A percentile compares a stretch with the other conserved stretches of the same genome.
Evolutionary conservation across 2,888 invertebrate species (phyloP).

Genomic region (Tanytarsus gracilentus): DNA sequence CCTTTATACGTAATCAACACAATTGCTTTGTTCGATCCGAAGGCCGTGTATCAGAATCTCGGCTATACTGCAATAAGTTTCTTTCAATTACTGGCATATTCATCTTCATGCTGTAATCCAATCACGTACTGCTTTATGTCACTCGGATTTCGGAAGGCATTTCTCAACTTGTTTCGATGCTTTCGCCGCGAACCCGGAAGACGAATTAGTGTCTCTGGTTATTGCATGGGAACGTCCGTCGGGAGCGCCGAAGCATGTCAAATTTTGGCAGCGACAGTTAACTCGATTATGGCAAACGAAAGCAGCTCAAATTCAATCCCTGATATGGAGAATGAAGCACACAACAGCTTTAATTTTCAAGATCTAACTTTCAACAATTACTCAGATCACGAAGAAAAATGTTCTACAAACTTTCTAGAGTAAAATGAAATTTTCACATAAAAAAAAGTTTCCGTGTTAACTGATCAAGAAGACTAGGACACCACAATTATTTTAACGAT

Average conservation of each 20-base stretch:
- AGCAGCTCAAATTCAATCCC: neutral
- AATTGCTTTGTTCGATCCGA: slow-evolving; percentile 60
- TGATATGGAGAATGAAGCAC: neutral
- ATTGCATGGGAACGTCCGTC: slow-evolving; percentile 12
- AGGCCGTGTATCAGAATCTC: slow-evolving; percentile 58
- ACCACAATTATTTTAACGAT: no score
- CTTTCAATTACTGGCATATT: slow-evolving; percentile 69
- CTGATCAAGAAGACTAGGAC: neutral
- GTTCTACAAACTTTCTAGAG: slow-evolving; percentile 11
- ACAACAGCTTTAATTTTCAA: slow-evolving; percentile 9
- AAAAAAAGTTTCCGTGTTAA: neutral
- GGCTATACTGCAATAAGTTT: slow-evolving; percentile 63
- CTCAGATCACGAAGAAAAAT: neutral
- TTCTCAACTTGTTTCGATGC: slow-evolving; percentile 65
- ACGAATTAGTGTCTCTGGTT: slow-evolving; percentile 35
- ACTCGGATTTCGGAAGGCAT: slow-evolving; percentile 71
- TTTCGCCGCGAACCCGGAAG: slow-evolving; percentile 40
- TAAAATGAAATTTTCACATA: neutral
- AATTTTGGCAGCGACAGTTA: slow-evolving; percentile 16
- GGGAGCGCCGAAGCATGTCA: slow-evolving; percentile 21
- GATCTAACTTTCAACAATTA: neutral
- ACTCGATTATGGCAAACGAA: slow-evolving; percentile 11
- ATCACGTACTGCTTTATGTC: slow-evolving; percentile 93
- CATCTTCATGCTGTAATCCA: slow-evolving; percentile 79
- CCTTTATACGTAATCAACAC: slow-evolving; percentile 76